Conservation (phyloP, 2,797 vertebrate genomes). For the Myiothlypis chrysogaster region DNA sequence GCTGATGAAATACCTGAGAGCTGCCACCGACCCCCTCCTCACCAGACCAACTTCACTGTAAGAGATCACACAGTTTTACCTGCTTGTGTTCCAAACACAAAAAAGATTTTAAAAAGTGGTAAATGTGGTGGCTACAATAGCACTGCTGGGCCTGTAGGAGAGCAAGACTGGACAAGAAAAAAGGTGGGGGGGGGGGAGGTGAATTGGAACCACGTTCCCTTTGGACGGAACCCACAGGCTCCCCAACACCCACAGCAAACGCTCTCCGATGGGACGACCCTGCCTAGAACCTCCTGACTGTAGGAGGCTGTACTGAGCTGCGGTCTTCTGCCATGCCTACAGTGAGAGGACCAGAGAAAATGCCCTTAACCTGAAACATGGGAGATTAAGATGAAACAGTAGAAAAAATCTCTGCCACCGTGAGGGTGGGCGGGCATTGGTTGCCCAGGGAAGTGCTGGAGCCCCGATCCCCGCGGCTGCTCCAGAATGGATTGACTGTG, state of each 20-base stretch:
- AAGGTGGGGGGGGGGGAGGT: rapidly evolving
- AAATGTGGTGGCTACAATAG: rapidly evolving
- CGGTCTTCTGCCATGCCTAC: background rate
- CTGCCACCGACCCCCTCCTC: background rate
- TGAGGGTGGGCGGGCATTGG: rapidly evolving
- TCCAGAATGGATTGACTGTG: rapidly evolving
- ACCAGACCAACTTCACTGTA: background rate
- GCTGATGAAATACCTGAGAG: background rate
- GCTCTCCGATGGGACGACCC: background rate
- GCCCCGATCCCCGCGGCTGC: background rate
- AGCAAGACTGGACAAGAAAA: rapidly evolving
- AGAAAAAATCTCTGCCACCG: background rate
- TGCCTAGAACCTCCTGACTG: background rate
- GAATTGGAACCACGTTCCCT: background rate
- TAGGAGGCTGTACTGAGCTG: background rate
- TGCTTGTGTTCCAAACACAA: rapidly evolving
- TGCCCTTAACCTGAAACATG: background rate
- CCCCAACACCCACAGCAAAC: background rate
- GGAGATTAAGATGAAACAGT: rapidly evolving
- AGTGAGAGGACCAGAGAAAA: background rate
- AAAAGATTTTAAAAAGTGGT: rapidly evolving
- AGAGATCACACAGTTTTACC: background rate
- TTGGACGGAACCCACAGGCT: rapidly evolving
- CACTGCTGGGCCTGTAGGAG: rapidly evolving
- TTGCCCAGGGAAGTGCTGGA: rapidly evolving